A percentile compares a stretch with the other conserved stretches of the same genome.
phyloP scores from a whole-genome alignment of 2,797 vertebrate species.

The Amniataba percoides region DNA sequence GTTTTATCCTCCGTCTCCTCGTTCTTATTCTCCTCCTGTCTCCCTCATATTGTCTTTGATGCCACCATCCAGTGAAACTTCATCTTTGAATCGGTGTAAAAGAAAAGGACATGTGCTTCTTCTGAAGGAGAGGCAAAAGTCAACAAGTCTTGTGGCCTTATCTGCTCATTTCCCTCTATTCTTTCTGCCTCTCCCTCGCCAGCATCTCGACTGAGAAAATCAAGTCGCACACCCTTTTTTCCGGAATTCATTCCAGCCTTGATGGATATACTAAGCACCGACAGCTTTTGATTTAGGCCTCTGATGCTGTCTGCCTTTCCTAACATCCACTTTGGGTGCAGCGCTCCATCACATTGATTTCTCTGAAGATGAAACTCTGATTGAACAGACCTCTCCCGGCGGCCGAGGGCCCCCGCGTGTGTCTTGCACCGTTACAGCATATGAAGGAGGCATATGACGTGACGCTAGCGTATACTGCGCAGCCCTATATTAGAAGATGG shows the following conservation, averaged over 20 bases:
- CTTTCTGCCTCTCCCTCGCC: slow-evolving; percentile 37
- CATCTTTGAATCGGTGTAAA: slow-evolving; percentile 35
- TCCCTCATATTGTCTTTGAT: slow-evolving; percentile 20
- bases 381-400: slow-evolving; percentile 74
- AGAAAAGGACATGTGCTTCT: slow-evolving; percentile 25
- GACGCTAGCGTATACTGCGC: slow-evolving; percentile 6
- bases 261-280: slow-evolving; percentile 76
- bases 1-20: slow-evolving; percentile 9
- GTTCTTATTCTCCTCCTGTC: slow-evolving; percentile 14
- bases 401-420: slow-evolving; percentile 32
- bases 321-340: slow-evolving; percentile 79
- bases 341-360: slow-evolving; percentile 82
- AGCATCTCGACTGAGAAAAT: slow-evolving; percentile 40
- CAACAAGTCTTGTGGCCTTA: slow-evolving; percentile 28
- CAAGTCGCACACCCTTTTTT: slow-evolving; percentile 46
- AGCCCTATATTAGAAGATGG: slow-evolving; percentile 40
- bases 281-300: slow-evolving; percentile 80
- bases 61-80: neutral
- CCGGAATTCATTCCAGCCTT: slow-evolving; percentile 72
- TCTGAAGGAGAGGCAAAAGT: slow-evolving; percentile 32
- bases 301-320: slow-evolving; percentile 78
- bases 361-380: slow-evolving; percentile 81
- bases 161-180: slow-evolving; percentile 41
- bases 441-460: slow-evolving; percentile 47
- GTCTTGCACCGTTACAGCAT: slow-evolving; percentile 46